Base-by-base conservation (phyloP, 1,140 invertebrate species). In the Diorhabda elongata region DNA sequence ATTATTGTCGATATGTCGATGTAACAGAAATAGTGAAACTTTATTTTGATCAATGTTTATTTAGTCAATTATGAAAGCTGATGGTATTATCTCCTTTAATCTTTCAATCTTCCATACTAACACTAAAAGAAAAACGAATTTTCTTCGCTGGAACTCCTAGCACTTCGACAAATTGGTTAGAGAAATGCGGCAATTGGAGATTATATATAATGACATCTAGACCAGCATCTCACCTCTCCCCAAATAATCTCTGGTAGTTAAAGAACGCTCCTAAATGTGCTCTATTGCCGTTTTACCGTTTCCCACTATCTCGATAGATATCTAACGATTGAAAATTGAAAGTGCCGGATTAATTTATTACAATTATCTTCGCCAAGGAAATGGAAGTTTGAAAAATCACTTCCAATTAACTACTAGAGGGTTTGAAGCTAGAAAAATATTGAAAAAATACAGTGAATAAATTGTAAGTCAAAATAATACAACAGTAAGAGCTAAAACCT, bases 151-250 rank as follows among this genome's bases (percentile, higher is more conserved):
- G n/a, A 52, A 8, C n/a, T 52, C 47, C n/a, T n/a, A n/a, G 47
- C 47, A 52, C 47, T 52, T 52, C 47, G 47, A 52, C 47, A 52
- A 52, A 52, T 52, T 52, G 47, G 47, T 6, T 8, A 52, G 47
- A 8, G n/a, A 52, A 52, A 52, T 52, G 47, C 47, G 47, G 47
- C 47, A 52, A 52, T 52, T 52, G 47, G 47, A 52, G 47, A 52
- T 52, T 52, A 52, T n/a, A 52, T 52, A 52, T 52, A 52, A 52
- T 52, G 47, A n/a, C 47, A 52, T 52, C 47, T 52, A 52, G 47
- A n/a, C 47, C 47, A 52, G 47, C 6, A 52, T 8, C n/a, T 52
- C 47, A 52, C 47, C 47, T 52, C 47, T 26, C 47, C 47, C 47
- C 47, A 52, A 52, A 52, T 52, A 52, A 52, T 52, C 47, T 52